Base-by-base conservation (phyloP, 2,888 invertebrate genomes). In the Agrotis clavis region DNA sequence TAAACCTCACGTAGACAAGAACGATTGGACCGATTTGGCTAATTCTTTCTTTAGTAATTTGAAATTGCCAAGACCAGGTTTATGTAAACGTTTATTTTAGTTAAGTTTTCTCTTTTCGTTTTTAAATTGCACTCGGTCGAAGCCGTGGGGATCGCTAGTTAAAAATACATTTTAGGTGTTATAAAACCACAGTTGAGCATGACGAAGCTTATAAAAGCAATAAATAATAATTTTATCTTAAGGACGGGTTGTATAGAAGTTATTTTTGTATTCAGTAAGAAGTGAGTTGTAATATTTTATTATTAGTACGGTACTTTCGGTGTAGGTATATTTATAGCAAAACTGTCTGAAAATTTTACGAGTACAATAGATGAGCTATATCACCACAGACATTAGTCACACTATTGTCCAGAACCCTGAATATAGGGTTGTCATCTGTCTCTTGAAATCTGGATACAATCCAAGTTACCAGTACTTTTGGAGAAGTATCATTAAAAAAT, bases 391-490 rank as follows among this genome's bases (percentile, higher is more conserved):
- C 83, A 79, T 82, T 84, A 82, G 74, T 78, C 74, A 82, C 71
- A 84, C 84, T 74, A 82, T 78, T 84, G 79, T 82, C 71, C 82
- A 61, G 57, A 61, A 50, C 66, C 41, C 53, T 76, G 69, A 67
- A 35, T 67, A 51, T 69, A 83, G 85, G 85, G 85, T 74, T 83
- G 74, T 80, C 83, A 77, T 80, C 56, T 67, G 54, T 82, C 79
- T 75, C 64, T 64, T 64, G 60, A 48, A 79, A 68, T 79, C 71
- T 85, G 85, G 85, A 83, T 63, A 70, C 60, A 54, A 51, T 75
- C 86, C 78, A 85, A 81, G 62, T 72, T 70, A 68, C 30, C 54
- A 63, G 19, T 53, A 47, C 77, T 74, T 74, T 57, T 21, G 69
- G 48, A 72, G 63, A 21, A 72, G 54, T 53, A 50, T 68, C 65